A percentile compares a stretch with the other conserved stretches of the same genome.
Evolutionary conservation across 2,797 vertebrate genomes (phyloP).

Genomic region (Anguilla marmorata): DNA sequence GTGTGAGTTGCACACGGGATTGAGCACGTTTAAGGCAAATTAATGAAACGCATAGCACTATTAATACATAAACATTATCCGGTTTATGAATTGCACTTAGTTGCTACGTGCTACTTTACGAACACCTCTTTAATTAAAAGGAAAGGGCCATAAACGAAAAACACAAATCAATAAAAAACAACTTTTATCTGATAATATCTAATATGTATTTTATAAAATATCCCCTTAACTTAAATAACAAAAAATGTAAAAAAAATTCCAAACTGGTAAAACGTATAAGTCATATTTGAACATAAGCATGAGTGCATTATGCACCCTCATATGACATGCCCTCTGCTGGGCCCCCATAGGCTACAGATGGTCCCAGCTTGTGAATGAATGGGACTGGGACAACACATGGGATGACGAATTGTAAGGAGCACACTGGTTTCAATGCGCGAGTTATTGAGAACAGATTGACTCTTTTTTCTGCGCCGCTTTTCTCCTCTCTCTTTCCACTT

Average conservation of each 20-base stretch:
- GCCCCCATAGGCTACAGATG: constrained; percentile 45
- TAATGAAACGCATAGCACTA: not conserved
- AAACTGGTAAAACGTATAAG: not conserved
- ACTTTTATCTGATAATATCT: not conserved
- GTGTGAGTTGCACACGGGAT: not conserved
- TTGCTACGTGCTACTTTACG: not conserved
- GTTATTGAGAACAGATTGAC: constrained; percentile 56
- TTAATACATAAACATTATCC: too few species aligned
- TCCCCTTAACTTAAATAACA: not conserved
- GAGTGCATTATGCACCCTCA: not conserved
- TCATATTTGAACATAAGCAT: constrained; percentile 4
- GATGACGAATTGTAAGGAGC: constrained; percentile 43
- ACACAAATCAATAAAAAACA: not conserved
- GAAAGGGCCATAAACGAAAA: not conserved
- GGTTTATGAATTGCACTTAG: not conserved
- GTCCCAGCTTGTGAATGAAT: constrained; percentile 41
- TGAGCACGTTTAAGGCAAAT: not conserved
- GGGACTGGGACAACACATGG: constrained; percentile 27
- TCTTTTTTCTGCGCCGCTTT: constrained; percentile 32
- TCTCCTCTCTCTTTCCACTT: constrained; percentile 40
- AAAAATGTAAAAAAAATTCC: not conserved
- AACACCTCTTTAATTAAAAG: not conserved
- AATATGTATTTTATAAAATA: not conserved
- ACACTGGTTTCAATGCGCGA: constrained; percentile 48
- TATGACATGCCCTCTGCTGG: not conserved